Base-by-base conservation (phyloP, 2,113 vertebrate genomes). In the Notechis scutatus region DNA sequence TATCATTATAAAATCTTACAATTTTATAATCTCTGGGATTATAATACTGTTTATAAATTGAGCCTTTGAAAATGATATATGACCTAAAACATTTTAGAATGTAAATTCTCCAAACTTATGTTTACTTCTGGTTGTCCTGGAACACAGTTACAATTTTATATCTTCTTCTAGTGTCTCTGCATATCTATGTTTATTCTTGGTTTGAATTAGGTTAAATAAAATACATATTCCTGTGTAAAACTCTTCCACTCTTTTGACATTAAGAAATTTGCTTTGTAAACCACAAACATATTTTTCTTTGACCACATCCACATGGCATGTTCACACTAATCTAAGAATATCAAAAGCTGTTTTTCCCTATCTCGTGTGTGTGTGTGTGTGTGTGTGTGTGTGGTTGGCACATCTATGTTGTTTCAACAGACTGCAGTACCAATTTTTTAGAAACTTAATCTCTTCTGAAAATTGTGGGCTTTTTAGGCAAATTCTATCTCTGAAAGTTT, bases 21-120 rank as follows among this genome's bases (percentile, higher is more conserved):
- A 69, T 69, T 14, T n/a, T 69, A 69, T n/a, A 59, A 24, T 74
- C 69, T 88, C 56, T 3, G 5, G 89, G 93, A 86, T 94, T 81
- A 87, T 47, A 92, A 23, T 21, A 4, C 8, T 94, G 92, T 29
- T 92, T 42, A 93, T 57, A 90, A 90, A 3, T 23, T 45, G 89
- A 92, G 45, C 2, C 89, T 56, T 56, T 95, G 87, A 85, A 94
- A 95, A 93, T 57, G 4, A 85, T 90, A 47, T n/a, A 4, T 96
- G 4, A 0, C 1, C 15, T 61, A 1, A 95, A 94, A 91, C 29
- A 93, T 90, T 45, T 21, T 34, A 89, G 69, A 93, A 91, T 14
- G 56, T 45, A 90, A 29, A 94, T 11, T 90, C 15, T 26, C 69
- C 1, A 7, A 94, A 45, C 0, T 0, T 0, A 47, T 56, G 45